phyloP scores from a whole-genome alignment of 2,888 invertebrate genomes.

The Drosophila cracens region DNA sequence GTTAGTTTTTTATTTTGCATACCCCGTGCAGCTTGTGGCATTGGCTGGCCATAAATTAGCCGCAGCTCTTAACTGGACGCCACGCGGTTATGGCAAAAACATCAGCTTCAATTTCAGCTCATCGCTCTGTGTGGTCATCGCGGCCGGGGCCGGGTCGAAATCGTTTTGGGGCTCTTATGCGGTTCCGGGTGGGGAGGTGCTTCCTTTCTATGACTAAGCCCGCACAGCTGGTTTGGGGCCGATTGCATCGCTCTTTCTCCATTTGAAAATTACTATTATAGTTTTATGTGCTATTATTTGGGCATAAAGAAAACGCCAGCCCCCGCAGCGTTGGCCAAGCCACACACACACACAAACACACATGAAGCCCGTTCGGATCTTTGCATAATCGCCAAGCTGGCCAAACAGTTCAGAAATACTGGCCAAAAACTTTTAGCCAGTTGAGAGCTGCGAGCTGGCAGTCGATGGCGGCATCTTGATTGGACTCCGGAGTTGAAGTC shows the following conservation, averaged over 20 bases:
- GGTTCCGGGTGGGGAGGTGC: conserved; percentile 26
- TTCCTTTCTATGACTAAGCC: conserved; percentile 76
- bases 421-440: conserved; percentile 44
- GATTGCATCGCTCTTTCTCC: conserved; percentile 78
- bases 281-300: conserved; percentile 80
- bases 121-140: conserved; percentile 71
- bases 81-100: conserved; percentile 48
- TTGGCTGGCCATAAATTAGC: conserved; percentile 75
- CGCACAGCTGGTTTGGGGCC: conserved; percentile 70
- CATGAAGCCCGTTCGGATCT: conserved; percentile 44
- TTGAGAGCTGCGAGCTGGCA: conserved; percentile 40
- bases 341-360: conserved; percentile 57
- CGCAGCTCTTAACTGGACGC: conserved; percentile 71
- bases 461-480: conserved; percentile 72
- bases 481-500: conserved; percentile 45
- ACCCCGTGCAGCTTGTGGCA: conserved; percentile 74
- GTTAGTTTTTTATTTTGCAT: conserved; percentile 16
- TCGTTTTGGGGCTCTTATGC: conserved; percentile 2
- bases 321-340: conserved; percentile 71
- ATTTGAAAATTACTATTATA: conserved; percentile 79
- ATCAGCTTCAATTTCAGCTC: conserved; percentile 50
- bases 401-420: conserved; percentile 43
- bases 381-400: conserved; percentile 70
- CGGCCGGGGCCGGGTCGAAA: conserved; percentile 31
- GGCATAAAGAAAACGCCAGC: conserved; percentile 76